Percentiles rank a stretch among this genome's conserved stretches.
phyloP scores from a whole-genome alignment of 1,140 invertebrate species.

The Drosophila nannoptera region DNA sequence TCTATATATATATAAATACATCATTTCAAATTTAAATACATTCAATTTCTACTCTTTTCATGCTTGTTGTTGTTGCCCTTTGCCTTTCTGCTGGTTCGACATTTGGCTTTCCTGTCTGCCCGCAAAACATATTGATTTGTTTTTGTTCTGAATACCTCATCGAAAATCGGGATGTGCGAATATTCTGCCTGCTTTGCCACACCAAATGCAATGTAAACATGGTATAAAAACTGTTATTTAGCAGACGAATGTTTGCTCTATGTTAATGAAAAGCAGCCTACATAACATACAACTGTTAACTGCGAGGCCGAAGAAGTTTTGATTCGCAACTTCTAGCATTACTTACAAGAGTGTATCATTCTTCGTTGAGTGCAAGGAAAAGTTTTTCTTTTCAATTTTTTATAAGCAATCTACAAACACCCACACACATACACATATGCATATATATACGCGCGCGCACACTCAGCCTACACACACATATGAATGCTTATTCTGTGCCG shows the following conservation, averaged over 20 bases:
- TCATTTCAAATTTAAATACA: too few relatives aligned
- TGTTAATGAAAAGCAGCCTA: neutral
- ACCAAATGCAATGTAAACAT: neutral
- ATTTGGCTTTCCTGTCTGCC: slow-evolving; percentile 46
- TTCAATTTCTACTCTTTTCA: slow-evolving; percentile 7
- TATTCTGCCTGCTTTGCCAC: neutral
- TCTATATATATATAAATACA: neutral
- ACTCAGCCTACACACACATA: neutral
- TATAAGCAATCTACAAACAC: slow-evolving; percentile 51
- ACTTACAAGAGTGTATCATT: slow-evolving; percentile 10
- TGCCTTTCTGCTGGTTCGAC: slow-evolving; percentile 48
- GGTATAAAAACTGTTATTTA: too few relatives aligned
- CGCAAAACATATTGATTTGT: slow-evolving; percentile 35
- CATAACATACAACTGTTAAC: too few relatives aligned
- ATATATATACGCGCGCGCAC: slow-evolving; percentile 5
- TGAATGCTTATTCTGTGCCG: slow-evolving; percentile 5
- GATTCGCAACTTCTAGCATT: too few relatives aligned
- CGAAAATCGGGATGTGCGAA: neutral
- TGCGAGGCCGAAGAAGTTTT: too few relatives aligned
- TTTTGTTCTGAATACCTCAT: slow-evolving; percentile 15
- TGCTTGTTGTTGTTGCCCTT: slow-evolving; percentile 11
- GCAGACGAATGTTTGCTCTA: neutral
- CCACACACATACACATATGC: slow-evolving; percentile 4
- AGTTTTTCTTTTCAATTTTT: slow-evolving; percentile 57
- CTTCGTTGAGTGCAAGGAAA: neutral